A percentile compares a stretch with the other conserved stretches of the same genome.
Evolutionary conservation across 2,888 invertebrate species (phyloP).

Genomic region (Drosophila fungiperda): DNA sequence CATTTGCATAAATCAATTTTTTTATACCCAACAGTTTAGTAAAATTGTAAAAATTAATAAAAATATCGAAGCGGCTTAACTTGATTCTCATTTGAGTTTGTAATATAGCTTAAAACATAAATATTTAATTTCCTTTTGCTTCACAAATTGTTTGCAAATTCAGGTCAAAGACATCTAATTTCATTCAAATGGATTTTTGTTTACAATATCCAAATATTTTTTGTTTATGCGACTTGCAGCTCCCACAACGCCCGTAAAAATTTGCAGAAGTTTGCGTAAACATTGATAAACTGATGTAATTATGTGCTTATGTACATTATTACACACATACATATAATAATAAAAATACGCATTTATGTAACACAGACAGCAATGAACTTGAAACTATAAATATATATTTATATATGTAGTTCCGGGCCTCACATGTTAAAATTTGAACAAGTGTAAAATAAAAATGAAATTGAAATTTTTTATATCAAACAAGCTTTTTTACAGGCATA

Average conservation of each 20-base stretch:
- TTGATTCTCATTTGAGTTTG: neutral
- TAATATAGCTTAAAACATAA: neutral
- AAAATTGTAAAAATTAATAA: neutral
- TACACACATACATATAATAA: no score
- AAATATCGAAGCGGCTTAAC: neutral
- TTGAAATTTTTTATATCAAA: neutral
- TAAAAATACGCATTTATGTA: neutral
- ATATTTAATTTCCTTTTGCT: neutral
- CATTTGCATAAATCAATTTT: neutral
- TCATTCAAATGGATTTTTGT: conserved; percentile 29
- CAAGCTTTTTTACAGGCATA: neutral
- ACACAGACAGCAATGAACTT: neutral
- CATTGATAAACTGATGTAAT: conserved; percentile 16
- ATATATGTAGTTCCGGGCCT: neutral
- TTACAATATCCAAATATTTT: conserved; percentile 30
- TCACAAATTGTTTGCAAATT: conserved; percentile 12
- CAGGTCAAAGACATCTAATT: conserved; percentile 40
- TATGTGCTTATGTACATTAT: neutral
- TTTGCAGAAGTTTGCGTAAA: conserved; percentile 9
- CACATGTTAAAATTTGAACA: neutral
- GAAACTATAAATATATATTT: neutral
- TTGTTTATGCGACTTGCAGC: conserved; percentile 26
- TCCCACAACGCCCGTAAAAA: conserved; percentile 3
- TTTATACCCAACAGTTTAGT: neutral
- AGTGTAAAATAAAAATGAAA: neutral